A percentile compares a stretch with the other conserved stretches of the same genome.
phyloP scores from a whole-genome alignment of 2,797 vertebrate species.

The Triplophysa bombifrons region DNA sequence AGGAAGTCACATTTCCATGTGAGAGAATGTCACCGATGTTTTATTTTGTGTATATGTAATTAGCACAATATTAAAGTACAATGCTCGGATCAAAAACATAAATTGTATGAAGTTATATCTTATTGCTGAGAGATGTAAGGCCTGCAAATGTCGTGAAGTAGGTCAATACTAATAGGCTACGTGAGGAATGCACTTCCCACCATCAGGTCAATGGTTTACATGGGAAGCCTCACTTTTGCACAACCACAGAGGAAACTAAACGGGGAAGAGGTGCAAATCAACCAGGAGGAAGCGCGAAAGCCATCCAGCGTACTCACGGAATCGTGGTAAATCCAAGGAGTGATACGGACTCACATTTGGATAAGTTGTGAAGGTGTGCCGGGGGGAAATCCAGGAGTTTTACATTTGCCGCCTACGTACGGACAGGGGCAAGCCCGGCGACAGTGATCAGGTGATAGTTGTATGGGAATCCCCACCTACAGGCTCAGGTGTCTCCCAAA shows the following conservation, averaged over 20 bases:
- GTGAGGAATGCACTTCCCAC: neutral
- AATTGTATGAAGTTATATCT: neutral
- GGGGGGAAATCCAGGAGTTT: conserved; percentile 73
- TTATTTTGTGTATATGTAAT: neutral
- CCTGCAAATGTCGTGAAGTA: neutral
- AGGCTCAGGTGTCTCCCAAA: conserved; percentile 59
- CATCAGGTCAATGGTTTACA: conserved; percentile 1
- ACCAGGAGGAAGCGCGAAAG: conserved; percentile 36
- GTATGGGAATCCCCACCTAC: conserved; percentile 66
- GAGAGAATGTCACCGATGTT: neutral
- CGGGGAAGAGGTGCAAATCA: conserved; percentile 26
- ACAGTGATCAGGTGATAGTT: conserved; percentile 35
- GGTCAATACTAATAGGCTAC: neutral
- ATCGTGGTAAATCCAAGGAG: conserved; percentile 24
- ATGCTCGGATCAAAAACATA: neutral
- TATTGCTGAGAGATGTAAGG: neutral
- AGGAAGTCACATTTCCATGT: neutral
- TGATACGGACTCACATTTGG: conserved; percentile 33
- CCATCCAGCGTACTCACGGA: neutral
- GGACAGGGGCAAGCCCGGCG: conserved; percentile 46
- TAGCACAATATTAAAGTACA: neutral
- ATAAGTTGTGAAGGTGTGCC: conserved; percentile 40
- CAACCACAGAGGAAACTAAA: conserved; percentile 42
- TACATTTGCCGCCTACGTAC: conserved; percentile 64
- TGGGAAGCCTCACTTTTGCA: conserved; percentile 44